Conservation (phyloP, 2,888 invertebrate species). For the Eulithis testata region DNA sequence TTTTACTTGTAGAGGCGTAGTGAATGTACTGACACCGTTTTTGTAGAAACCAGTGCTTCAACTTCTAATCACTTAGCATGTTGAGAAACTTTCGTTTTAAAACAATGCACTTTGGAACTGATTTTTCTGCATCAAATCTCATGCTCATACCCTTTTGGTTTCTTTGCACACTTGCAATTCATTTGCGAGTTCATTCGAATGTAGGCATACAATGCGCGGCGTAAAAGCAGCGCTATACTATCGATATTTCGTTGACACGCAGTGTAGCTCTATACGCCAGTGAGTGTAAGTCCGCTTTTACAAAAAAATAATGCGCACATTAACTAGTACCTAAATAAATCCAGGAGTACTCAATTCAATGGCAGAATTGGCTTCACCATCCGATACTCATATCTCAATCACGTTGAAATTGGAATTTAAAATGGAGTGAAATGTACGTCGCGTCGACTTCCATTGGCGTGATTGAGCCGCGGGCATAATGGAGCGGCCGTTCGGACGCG, state of each 20-base stretch:
- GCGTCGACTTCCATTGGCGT: slow-evolving; percentile 65
- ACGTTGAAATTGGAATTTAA: slow-evolving; percentile 59
- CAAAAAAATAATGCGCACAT: neutral
- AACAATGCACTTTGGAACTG: neutral
- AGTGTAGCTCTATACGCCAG: neutral
- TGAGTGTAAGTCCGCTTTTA: too few species aligned
- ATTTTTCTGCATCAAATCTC: neutral
- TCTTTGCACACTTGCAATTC: too few species aligned
- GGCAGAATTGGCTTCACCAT: slow-evolving; percentile 45
- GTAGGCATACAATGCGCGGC: too few species aligned
- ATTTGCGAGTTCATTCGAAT: too few species aligned
- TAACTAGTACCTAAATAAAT: slow-evolving; percentile 15
- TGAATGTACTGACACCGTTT: neutral
- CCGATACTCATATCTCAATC: slow-evolving; percentile 59
- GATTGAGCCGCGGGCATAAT: slow-evolving; percentile 65
- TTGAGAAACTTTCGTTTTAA: neutral
- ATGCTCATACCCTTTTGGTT: too few species aligned
- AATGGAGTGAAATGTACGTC: slow-evolving; percentile 68
- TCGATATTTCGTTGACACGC: too few species aligned
- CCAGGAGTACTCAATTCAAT: slow-evolving; percentile 35
- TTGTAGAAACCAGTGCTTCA: neutral
- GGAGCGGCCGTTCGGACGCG: slow-evolving; percentile 41
- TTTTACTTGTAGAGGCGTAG: too few species aligned
- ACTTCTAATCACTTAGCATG: neutral
- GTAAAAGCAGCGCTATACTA: too few species aligned